These are phyloP conservation scores for Meloe dianella DNA, from an alignment of 2,888 invertebrate genomes.

Conservation along the genomic window DNA sequence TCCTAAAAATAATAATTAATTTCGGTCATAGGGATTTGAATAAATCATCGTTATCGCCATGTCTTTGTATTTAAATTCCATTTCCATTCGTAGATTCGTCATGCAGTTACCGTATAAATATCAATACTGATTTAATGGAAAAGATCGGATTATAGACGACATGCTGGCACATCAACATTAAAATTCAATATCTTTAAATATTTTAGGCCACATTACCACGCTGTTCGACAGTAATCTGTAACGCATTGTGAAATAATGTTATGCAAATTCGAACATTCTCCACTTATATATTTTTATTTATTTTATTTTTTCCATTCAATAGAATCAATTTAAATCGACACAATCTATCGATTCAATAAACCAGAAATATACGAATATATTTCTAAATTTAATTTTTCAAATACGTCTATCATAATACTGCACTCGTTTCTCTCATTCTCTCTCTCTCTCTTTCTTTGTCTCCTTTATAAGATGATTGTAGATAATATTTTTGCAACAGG, in stretches of 20 bases:
- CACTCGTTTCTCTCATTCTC: neutral
- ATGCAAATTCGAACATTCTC: slow-evolving; percentile 25
- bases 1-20: slow-evolving; percentile 28
- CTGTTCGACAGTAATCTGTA: slow-evolving; percentile 33
- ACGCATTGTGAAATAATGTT: slow-evolving; percentile 31
- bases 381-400: slow-evolving; percentile 31
- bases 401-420: slow-evolving; percentile 11
- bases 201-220: slow-evolving; percentile 31
- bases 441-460: no score
- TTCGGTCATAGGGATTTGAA: slow-evolving; percentile 27
- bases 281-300: neutral
- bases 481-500: slow-evolving; percentile 33
- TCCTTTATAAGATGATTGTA: neutral
- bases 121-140: slow-evolving; percentile 32
- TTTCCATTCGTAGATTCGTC: slow-evolving; percentile 31
- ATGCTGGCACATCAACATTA: slow-evolving; percentile 27
- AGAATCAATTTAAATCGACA: neutral
- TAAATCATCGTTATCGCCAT: slow-evolving; percentile 32
- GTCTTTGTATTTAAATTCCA: slow-evolving; percentile 30
- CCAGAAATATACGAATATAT: slow-evolving; percentile 18
- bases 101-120: slow-evolving; percentile 29
- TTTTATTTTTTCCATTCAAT: neutral
- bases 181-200: slow-evolving; percentile 30
- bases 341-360: neutral
- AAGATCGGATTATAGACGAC: slow-evolving; percentile 31